Percentiles rank a stretch among this genome's conserved stretches.
Conservation (phyloP, 2,797 vertebrate species). For the Notamacropus eugenii region DNA sequence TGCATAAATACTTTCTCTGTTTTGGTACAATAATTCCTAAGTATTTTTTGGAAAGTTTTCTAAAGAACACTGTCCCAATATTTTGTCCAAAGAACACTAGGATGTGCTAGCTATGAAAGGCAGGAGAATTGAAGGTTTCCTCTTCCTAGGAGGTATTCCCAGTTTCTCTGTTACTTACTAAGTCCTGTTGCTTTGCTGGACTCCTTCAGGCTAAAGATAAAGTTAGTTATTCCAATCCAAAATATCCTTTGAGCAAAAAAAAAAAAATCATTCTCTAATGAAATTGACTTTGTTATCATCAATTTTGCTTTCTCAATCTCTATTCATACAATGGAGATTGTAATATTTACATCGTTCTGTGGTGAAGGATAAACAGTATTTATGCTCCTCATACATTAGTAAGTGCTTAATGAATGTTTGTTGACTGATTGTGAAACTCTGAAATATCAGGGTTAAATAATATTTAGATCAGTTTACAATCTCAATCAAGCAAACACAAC, state of each 20-base stretch:
- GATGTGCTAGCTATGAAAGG: neutral
- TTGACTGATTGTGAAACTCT: neutral
- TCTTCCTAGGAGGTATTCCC: neutral
- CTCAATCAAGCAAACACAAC: neutral
- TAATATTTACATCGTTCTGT: neutral
- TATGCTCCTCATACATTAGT: neutral
- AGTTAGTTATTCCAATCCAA: neutral
- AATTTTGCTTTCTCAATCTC: neutral
- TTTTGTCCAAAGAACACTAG: slow-evolving; percentile 20
- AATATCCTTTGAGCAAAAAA: neutral
- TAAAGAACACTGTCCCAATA: neutral
- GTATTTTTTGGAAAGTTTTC: neutral
- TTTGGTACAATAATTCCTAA: neutral
- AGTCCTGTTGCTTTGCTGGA: neutral
- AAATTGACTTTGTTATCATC: neutral
- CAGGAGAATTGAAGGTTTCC: neutral
- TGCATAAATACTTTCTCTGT: neutral
- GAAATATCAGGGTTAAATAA: neutral
- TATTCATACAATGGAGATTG: slow-evolving; percentile 16
- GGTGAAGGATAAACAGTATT: neutral
- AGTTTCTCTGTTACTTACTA: neutral
- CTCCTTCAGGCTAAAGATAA: neutral
- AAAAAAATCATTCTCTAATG: neutral
- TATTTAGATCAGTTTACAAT: neutral
- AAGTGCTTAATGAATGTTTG: neutral